phyloP scores from a whole-genome alignment of 2,888 invertebrate genomes.

The Rhagophthalmus giganteus region DNA sequence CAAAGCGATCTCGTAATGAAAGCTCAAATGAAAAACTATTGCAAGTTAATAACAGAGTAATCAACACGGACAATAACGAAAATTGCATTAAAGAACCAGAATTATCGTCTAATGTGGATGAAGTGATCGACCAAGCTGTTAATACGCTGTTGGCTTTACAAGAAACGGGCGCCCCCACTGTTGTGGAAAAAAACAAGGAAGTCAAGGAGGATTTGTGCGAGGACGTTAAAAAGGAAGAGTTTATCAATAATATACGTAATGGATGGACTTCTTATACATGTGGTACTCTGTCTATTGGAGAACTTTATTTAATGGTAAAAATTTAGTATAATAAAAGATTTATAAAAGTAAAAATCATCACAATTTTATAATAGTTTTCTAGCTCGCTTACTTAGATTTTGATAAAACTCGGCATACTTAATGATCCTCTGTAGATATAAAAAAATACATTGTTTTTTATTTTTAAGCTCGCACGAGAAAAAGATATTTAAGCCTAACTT shows the following conservation, averaged over 20 bases:
- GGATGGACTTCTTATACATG: constrained; percentile 83
- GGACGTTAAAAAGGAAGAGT: constrained; percentile 33
- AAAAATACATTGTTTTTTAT: too few species aligned
- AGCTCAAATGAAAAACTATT: constrained; percentile 41
- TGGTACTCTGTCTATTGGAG: constrained; percentile 82
- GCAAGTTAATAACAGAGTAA: constrained; percentile 11
- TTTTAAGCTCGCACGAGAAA: too few species aligned
- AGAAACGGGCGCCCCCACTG: constrained; percentile 53
- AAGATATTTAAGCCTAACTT: too few species aligned
- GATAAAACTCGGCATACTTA: too few species aligned
- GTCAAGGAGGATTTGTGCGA: constrained; percentile 41
- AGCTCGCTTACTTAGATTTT: too few species aligned
- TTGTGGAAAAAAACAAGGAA: constrained; percentile 53
- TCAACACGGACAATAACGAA: constrained; percentile 36
- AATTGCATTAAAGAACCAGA: constrained; percentile 27
- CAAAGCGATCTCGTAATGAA: constrained; percentile 52
- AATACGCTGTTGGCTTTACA: constrained; percentile 47
- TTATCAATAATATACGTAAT: constrained; percentile 57
- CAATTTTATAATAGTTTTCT: too few species aligned
- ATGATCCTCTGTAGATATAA: too few species aligned
- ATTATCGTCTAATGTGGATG: constrained; percentile 29
- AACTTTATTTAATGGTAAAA: constrained; percentile 83
- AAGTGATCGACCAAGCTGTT: constrained; percentile 46
- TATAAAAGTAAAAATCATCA: too few species aligned
- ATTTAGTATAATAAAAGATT: too few species aligned